Evolutionary conservation across 2,113 vertebrate species (phyloP).

Genomic region (Alethe castanea): DNA sequence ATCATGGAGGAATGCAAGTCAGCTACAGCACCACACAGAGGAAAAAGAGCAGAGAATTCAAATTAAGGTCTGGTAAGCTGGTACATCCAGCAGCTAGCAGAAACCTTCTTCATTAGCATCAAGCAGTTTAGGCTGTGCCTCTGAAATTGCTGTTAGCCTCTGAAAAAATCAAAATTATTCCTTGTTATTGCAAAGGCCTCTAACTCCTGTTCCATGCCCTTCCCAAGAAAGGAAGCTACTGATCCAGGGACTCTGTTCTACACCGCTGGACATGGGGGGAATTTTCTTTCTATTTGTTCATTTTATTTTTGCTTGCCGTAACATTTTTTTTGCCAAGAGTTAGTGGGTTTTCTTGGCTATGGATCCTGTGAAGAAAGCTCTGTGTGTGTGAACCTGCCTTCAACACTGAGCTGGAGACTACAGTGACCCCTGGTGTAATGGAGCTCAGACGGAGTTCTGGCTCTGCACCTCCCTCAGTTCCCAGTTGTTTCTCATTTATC

Average conservation of each 20-base stretch:
- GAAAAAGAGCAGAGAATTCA: not conserved
- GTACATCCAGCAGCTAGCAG: not conserved
- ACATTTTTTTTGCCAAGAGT: not conserved
- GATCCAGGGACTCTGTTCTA: not conserved
- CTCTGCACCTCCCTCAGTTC: not conserved
- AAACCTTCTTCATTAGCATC: not conserved
- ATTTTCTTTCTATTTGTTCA: not conserved
- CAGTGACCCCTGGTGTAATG: not conserved
- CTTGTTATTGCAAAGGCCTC: not conserved
- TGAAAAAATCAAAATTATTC: not conserved
- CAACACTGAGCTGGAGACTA: not conserved
- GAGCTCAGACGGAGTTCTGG: not conserved
- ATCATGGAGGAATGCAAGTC: not conserved
- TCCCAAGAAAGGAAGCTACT: not conserved
- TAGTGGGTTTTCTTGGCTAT: fast-evolving
- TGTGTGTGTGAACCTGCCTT: not conserved
- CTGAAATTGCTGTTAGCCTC: not conserved
- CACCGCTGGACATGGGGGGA: fast-evolving
- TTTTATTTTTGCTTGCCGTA: not conserved
- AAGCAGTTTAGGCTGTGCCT: not conserved
- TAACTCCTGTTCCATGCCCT: not conserved
- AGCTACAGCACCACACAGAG: not conserved
- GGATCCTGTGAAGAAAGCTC: not conserved
- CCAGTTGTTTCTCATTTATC: not conserved
- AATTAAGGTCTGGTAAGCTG: not conserved